Conservation (phyloP, 2,113 vertebrate genomes). For the Empidonax alnorum region DNA sequence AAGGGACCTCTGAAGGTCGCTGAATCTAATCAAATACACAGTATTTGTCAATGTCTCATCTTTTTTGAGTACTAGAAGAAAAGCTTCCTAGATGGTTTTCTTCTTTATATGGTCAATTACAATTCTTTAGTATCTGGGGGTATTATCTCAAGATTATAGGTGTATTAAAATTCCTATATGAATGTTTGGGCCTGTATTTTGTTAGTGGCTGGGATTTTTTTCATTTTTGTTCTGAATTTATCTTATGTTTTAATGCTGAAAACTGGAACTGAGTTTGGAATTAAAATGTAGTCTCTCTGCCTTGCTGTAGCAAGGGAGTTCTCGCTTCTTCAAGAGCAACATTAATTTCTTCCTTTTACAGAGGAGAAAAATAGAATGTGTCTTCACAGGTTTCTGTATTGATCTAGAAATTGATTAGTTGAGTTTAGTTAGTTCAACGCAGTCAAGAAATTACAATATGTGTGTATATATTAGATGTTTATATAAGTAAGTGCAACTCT, state of each 20-base stretch:
- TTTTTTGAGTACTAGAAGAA: not conserved
- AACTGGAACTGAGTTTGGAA: not conserved
- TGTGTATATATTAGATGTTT: not conserved
- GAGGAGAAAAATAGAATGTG: not conserved
- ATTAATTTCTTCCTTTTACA: not conserved
- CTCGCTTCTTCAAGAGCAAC: fast-evolving
- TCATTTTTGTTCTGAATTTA: not conserved
- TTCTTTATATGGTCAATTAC: not conserved
- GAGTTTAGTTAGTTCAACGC: not conserved
- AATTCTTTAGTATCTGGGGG: not conserved
- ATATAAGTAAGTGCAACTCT: not conserved
- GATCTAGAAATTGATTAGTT: not conserved
- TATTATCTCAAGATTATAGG: not conserved
- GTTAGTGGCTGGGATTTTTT: not conserved
- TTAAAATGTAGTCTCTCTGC: not conserved
- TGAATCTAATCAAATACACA: not conserved
- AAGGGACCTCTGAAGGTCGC: not conserved
- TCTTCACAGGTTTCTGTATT: not conserved
- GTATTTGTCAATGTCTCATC: not conserved
- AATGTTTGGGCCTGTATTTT: not conserved
- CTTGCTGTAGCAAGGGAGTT: not conserved
- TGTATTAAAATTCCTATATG: not conserved
- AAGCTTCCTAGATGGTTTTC: not conserved
- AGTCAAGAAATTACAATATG: not conserved
- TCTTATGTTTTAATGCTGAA: not conserved